These are phyloP conservation scores for Pelosia muscerda DNA, from an alignment of 2,888 invertebrate genomes.

Conservation along the genomic window DNA sequence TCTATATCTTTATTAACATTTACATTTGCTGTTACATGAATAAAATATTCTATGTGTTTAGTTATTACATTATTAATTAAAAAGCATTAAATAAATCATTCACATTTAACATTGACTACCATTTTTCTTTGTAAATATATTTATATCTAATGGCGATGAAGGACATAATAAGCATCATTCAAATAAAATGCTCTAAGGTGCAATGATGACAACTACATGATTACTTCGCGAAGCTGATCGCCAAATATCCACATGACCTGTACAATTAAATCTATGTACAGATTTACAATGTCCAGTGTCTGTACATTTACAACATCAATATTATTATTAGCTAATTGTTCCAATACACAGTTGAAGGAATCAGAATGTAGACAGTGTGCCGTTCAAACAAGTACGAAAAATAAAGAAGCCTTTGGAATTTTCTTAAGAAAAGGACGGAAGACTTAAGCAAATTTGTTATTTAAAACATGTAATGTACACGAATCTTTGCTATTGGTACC, in stretches of 20 bases:
- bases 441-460: constrained; percentile 78
- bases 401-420: constrained; percentile 55
- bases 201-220: constrained; percentile 72
- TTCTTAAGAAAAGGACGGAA: constrained; percentile 83
- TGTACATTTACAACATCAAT: constrained; percentile 66
- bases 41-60: constrained; percentile 55
- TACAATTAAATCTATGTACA: constrained; percentile 81
- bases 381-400: constrained; percentile 50
- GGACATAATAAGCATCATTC: constrained; percentile 67
- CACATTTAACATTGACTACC: constrained; percentile 73
- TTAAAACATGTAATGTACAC: constrained; percentile 66
- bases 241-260: constrained; percentile 87
- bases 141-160: constrained; percentile 69
- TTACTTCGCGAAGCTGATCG: constrained; percentile 81
- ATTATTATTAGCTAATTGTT: constrained; percentile 60
- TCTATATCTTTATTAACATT: constrained; percentile 55
- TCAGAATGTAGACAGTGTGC: constrained; percentile 49
- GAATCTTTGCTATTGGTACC: constrained; percentile 76
- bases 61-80: constrained; percentile 62
- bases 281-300: constrained; percentile 65
- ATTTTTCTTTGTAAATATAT: constrained; percentile 82
- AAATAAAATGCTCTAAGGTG: constrained; percentile 70
- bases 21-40: constrained; percentile 63
- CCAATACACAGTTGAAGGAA: constrained; percentile 59
- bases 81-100: constrained; percentile 71